Evolutionary conservation across 2,888 invertebrate genomes (phyloP).

Genomic region (Cerceris rybyensis): DNA sequence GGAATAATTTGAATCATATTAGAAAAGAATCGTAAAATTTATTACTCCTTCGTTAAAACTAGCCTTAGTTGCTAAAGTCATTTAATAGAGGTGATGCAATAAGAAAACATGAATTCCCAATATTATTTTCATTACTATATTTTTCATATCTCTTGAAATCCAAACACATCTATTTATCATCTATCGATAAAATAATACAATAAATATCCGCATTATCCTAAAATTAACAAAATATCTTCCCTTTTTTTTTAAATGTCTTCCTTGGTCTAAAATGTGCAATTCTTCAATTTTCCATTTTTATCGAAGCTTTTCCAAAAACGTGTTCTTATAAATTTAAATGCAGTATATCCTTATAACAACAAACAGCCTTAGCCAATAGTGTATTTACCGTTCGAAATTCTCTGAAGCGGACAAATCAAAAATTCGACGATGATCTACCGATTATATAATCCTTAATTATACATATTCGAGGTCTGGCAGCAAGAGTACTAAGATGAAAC

Average conservation of each 20-base stretch:
- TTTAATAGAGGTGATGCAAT: background rate
- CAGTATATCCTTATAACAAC: slow-evolving; percentile 57
- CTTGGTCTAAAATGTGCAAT: slow-evolving; percentile 62
- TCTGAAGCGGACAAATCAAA: slow-evolving; percentile 63
- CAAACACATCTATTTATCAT: slow-evolving; percentile 79
- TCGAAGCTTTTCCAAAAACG: slow-evolving; percentile 60
- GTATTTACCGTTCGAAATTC: slow-evolving; percentile 45
- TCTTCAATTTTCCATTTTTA: slow-evolving; percentile 30
- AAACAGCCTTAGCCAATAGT: slow-evolving; percentile 71
- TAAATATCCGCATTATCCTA: slow-evolving; percentile 77
- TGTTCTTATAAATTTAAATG: slow-evolving; percentile 72
- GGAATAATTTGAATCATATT: too few relatives aligned
- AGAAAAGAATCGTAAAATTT: too few relatives aligned
- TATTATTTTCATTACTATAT: slow-evolving; percentile 63
- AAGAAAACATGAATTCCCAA: slow-evolving; percentile 23
- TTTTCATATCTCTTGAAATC: slow-evolving; percentile 72
- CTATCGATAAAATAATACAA: slow-evolving; percentile 77
- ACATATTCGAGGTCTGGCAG: slow-evolving; percentile 41
- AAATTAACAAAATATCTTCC: slow-evolving; percentile 77
- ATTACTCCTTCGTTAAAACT: background rate
- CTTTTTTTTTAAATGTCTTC: slow-evolving; percentile 51
- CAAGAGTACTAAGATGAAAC: slow-evolving; percentile 27
- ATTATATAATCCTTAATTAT: slow-evolving; percentile 44
- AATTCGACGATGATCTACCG: slow-evolving; percentile 36
- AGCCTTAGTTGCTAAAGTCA: background rate